Evolutionary conservation across 2,113 vertebrate genomes (phyloP).

Genomic region (Festucalex cinctus): DNA sequence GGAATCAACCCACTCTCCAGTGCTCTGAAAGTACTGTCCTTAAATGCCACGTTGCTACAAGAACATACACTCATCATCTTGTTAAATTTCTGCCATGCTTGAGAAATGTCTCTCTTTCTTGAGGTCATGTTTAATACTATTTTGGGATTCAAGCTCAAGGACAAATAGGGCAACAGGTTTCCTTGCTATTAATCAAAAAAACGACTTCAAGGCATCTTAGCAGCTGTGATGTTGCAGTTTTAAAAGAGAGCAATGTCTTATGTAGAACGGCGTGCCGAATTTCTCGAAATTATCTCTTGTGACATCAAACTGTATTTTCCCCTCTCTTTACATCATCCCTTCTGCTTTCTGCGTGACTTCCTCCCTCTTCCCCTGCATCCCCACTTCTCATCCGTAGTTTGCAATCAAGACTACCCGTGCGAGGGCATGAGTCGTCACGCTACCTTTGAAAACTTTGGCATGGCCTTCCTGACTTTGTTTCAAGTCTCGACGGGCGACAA

Average conservation of each 20-base stretch:
- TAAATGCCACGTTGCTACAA: conserved; percentile 41
- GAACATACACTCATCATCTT: conserved; percentile 24
- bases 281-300: not conserved
- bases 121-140: conserved; percentile 45
- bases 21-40: conserved; percentile 32
- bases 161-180: conserved; percentile 37
- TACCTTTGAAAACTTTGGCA: conserved; percentile 98
- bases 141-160: conserved; percentile 32
- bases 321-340: conserved; percentile 9
- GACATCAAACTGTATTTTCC: not conserved
- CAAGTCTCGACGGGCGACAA: conserved; percentile 98
- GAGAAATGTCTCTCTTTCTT: conserved; percentile 26
- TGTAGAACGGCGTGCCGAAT: not conserved
- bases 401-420: conserved; percentile 91
- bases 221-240: not conserved
- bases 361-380: not conserved
- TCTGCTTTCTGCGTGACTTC: conserved; percentile 1
- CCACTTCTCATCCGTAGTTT: conserved; percentile 73
- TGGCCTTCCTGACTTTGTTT: conserved; percentile 98
- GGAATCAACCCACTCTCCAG: conserved; percentile 28
- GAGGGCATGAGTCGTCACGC: conserved; percentile 98
- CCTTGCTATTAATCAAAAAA: conserved; percentile 20
- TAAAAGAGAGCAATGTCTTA: not conserved
- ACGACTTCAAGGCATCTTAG: conserved; percentile 23
- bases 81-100: conserved; percentile 36